Evolutionary conservation across 2,113 vertebrate genomes (phyloP).

Genomic region (Spheniscus mendiculus): DNA sequence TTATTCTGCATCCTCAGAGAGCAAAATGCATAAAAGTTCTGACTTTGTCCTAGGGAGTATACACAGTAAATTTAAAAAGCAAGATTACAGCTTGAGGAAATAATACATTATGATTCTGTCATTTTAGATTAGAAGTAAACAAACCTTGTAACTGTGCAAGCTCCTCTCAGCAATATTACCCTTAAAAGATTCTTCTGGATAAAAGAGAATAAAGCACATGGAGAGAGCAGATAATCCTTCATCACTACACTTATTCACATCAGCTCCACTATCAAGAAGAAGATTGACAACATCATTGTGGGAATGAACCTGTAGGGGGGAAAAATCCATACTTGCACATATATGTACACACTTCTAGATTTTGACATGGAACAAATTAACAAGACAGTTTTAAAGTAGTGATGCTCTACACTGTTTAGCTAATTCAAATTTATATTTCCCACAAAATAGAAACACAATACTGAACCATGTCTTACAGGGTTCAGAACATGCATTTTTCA

Average conservation of each 20-base stretch:
- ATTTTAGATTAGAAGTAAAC: not conserved
- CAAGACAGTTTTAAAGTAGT: not conserved
- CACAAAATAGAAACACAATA: not conserved
- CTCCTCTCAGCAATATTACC: constrained; percentile 55
- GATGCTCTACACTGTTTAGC: not conserved
- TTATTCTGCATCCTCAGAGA: not conserved
- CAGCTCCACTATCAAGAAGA: constrained; percentile 83
- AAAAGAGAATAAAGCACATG: constrained; percentile 82
- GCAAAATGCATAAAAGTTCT: not conserved
- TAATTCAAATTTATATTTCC: not conserved
- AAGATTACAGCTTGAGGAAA: not conserved
- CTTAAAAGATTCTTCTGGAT: constrained; percentile 74
- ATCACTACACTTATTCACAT: constrained; percentile 81
- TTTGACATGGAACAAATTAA: not conserved
- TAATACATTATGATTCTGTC: not conserved
- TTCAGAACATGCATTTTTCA: not conserved
- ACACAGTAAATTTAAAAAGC: not conserved
- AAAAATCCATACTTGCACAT: not conserved
- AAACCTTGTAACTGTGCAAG: constrained; percentile 11
- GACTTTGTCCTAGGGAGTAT: not conserved
- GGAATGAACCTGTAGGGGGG: constrained; percentile 74
- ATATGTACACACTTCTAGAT: not conserved
- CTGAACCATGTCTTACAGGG: not conserved
- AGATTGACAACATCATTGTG: constrained; percentile 76
- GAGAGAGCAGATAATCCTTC: constrained; percentile 83